Conservation (phyloP, 2,888 invertebrate species). For the Microctonus brassicae region DNA sequence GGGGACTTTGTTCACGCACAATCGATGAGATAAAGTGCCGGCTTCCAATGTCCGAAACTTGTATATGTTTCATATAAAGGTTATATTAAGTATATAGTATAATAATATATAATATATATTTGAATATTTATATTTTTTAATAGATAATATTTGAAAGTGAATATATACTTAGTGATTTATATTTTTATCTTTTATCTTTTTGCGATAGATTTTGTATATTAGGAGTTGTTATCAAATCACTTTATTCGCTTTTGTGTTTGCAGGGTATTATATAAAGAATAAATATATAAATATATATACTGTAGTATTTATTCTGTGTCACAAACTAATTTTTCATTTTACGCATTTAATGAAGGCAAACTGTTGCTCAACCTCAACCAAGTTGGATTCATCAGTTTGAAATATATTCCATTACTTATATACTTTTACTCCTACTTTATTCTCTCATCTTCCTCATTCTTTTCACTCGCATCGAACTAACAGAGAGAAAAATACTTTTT, state of each 20-base stretch:
- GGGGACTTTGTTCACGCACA: constrained; percentile 62
- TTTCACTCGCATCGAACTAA: too few species aligned
- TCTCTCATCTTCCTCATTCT: too few species aligned
- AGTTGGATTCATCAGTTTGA: constrained; percentile 20
- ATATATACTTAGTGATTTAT: too few species aligned
- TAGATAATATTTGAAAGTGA: too few species aligned
- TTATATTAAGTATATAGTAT: too few species aligned
- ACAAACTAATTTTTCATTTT: constrained; percentile 14
- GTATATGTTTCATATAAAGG: too few species aligned
- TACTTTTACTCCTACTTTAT: background rate
- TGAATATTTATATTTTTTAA: too few species aligned
- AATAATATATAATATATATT: too few species aligned
- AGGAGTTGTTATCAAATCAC: too few species aligned
- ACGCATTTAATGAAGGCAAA: constrained; percentile 49
- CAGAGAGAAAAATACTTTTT: constrained; percentile 3
- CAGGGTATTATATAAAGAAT: background rate
- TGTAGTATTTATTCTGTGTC: background rate
- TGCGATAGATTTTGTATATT: too few species aligned
- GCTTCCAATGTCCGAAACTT: background rate
- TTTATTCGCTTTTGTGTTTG: background rate
- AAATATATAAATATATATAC: background rate
- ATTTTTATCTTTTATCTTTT: too few species aligned
- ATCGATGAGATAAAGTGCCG: constrained; percentile 38
- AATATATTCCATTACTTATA: constrained; percentile 21
- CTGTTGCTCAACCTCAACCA: constrained; percentile 61